phyloP scores from a whole-genome alignment of 2,797 vertebrate genomes.

The Acomys russatus region DNA sequence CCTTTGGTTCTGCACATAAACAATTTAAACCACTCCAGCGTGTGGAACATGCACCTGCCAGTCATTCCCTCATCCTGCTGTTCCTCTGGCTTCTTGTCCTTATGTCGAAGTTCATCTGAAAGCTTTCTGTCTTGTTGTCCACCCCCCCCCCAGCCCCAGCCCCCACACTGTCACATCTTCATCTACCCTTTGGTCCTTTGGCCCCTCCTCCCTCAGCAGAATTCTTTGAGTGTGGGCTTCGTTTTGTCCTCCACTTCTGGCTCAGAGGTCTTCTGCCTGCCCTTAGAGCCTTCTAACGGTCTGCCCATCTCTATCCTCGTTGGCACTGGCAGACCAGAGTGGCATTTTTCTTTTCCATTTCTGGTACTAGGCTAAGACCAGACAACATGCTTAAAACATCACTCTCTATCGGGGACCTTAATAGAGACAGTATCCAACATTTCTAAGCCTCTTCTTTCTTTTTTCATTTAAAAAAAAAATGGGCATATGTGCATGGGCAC shows the following conservation, averaged over 20 bases:
- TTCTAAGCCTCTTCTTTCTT: not conserved
- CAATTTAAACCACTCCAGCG: not conserved
- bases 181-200: not conserved
- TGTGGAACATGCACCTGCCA: not conserved
- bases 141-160: not conserved
- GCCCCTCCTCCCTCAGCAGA: not conserved
- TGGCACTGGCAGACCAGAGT: not conserved
- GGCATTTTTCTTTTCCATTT: not conserved
- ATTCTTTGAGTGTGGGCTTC: not conserved
- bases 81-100: not conserved
- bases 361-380: conserved; percentile 10
- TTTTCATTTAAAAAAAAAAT: not conserved
- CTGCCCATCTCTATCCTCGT: not conserved
- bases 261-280: not conserved
- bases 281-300: not conserved
- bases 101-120: not conserved
- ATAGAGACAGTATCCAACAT: not conserved
- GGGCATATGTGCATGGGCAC: not conserved
- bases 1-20: not conserved
- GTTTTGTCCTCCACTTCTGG: not conserved
- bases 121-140: not conserved
- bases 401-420: not conserved
- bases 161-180: not conserved
- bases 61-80: not conserved
- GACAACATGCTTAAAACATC: not conserved